Conservation (phyloP, 1,140 invertebrate genomes). For the Caenorhabditis brenneri region DNA sequence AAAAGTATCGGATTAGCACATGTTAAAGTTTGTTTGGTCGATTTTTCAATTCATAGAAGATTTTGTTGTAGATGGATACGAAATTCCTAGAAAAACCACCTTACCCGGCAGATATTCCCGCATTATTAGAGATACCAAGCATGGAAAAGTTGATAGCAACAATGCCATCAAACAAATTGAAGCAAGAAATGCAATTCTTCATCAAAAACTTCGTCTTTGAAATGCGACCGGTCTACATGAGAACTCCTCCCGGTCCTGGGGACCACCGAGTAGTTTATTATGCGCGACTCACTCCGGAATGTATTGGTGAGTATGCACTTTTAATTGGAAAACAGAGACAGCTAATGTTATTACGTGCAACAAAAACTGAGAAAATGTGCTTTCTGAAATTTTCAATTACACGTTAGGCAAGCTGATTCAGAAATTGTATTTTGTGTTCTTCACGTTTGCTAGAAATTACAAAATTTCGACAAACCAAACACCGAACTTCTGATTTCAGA, state of each 20-base stretch:
- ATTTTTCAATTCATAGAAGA: neutral
- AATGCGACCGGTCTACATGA: neutral
- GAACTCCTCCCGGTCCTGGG: neutral
- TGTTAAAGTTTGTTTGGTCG: neutral
- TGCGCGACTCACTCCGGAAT: conserved; percentile 8
- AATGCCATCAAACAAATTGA: neutral
- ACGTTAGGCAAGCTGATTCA: too few species aligned
- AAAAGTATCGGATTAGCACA: conserved; percentile 5
- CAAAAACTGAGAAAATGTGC: too few species aligned
- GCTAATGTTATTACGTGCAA: too few species aligned
- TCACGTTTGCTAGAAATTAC: too few species aligned
- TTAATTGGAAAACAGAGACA: neutral
- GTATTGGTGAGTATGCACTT: neutral
- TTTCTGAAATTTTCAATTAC: too few species aligned
- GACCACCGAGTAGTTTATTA: neutral
- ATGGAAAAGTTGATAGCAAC: neutral
- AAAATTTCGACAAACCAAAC: neutral
- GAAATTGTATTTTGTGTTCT: too few species aligned
- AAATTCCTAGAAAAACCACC: neutral
- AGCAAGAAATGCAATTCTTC: neutral
- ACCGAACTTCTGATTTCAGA: neutral
- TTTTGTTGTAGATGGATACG: neutral
- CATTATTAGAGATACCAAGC: neutral
- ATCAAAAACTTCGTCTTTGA: neutral
- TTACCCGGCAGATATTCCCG: neutral